A percentile compares a stretch with the other conserved stretches of the same genome.
phyloP scores from a whole-genome alignment of 2,888 invertebrate genomes.

The Hydraecia micacea region DNA sequence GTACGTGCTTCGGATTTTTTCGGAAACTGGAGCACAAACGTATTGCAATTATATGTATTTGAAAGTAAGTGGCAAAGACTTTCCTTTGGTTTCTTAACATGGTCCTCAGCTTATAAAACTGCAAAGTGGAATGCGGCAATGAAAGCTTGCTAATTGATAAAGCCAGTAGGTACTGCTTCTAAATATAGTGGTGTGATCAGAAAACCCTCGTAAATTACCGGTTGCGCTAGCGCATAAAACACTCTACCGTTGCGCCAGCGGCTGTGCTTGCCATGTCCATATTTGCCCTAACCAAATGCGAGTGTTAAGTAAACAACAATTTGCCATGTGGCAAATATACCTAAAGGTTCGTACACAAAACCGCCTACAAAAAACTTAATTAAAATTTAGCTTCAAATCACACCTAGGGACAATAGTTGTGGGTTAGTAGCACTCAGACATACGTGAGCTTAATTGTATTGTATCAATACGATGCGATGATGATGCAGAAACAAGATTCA shows the following conservation, averaged over 20 bases:
- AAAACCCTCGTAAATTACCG: constrained; percentile 73
- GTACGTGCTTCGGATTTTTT: constrained; percentile 82
- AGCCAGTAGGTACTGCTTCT: constrained; percentile 65
- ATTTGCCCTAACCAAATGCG: constrained; percentile 67
- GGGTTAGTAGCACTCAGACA: constrained; percentile 73
- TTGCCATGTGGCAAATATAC: constrained; percentile 44
- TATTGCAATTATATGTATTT: constrained; percentile 73
- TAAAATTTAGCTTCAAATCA: constrained; percentile 21
- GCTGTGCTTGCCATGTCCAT: constrained; percentile 70
- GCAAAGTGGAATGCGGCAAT: constrained; percentile 75
- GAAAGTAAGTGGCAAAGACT: constrained; percentile 75
- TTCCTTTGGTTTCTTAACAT: constrained; percentile 72
- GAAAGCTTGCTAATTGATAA: constrained; percentile 71
- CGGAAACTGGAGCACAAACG: constrained; percentile 72
- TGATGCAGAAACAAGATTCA: constrained; percentile 72
- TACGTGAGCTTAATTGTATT: constrained; percentile 63
- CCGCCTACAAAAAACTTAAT: constrained; percentile 23
- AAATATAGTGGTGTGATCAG: constrained; percentile 71
- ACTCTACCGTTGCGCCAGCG: constrained; percentile 70
- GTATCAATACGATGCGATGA: constrained; percentile 73
- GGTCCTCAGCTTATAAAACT: constrained; percentile 63
- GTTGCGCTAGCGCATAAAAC: constrained; percentile 71
- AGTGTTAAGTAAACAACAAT: constrained; percentile 52
- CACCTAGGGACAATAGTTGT: constrained; percentile 63
- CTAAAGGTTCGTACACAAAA: constrained; percentile 17